Percentiles rank a stretch among this genome's conserved stretches.
Conservation (phyloP, 2,888 invertebrate genomes). For the Lacanobia oleracea region DNA sequence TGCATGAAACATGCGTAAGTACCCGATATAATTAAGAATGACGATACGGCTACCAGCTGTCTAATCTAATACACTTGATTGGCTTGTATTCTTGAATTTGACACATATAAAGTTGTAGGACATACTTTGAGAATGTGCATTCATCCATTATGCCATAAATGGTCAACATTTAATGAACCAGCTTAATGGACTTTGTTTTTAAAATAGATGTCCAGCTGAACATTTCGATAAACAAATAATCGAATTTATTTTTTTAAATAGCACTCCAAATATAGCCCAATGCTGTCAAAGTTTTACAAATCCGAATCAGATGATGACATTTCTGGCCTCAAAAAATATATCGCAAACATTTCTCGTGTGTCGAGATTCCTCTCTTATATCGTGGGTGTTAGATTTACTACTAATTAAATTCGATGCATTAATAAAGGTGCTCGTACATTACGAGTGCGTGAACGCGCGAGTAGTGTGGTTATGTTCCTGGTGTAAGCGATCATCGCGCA, state of each 20-base stretch:
- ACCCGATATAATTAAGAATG: not conserved
- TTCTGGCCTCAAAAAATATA: constrained; percentile 40
- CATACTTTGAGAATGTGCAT: not conserved
- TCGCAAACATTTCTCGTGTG: constrained; percentile 22
- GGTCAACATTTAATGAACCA: not conserved
- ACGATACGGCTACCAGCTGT: not conserved
- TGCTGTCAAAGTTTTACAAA: constrained; percentile 44
- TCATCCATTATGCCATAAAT: not conserved
- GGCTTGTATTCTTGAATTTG: not conserved
- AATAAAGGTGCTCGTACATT: constrained; percentile 12
- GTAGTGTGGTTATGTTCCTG: too few species aligned
- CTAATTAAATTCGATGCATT: constrained; percentile 25
- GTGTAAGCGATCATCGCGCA: too few species aligned
- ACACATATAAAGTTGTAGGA: constrained; percentile 6
- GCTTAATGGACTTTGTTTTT: not conserved
- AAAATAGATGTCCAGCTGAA: not conserved
- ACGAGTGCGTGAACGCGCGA: not conserved
- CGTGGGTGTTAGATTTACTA: constrained; percentile 47
- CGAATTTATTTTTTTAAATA: too few species aligned
- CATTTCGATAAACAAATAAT: too few species aligned
- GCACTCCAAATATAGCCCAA: not conserved
- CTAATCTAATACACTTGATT: not conserved
- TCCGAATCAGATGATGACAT: constrained; percentile 28
- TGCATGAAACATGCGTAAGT: not conserved
- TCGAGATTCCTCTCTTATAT: constrained; percentile 20